Percentiles rank a stretch among this genome's conserved stretches.
Conservation (phyloP, 2,888 invertebrate genomes). For the Xylophagus ater region DNA sequence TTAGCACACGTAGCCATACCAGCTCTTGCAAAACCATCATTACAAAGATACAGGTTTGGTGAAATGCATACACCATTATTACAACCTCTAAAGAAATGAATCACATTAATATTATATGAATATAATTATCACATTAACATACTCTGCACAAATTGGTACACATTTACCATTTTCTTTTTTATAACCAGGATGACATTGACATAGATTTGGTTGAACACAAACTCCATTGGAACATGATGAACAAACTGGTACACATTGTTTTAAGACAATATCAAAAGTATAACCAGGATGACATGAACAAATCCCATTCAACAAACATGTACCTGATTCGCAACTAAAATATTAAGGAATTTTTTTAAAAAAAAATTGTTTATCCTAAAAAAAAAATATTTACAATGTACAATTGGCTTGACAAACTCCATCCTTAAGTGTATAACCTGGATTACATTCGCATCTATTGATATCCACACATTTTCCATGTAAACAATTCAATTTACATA, state of each 20-base stretch:
- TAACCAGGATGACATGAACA: slow-evolving; percentile 37
- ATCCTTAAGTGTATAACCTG: slow-evolving; percentile 40
- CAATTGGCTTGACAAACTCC: slow-evolving; percentile 35
- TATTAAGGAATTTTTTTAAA: neutral
- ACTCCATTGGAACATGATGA: slow-evolving; percentile 24
- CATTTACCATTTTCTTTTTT: slow-evolving; percentile 32
- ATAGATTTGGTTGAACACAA: slow-evolving; percentile 33
- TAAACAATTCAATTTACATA: slow-evolving; percentile 31
- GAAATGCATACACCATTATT: neutral
- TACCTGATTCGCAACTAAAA: slow-evolving; percentile 29
- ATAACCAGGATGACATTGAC: slow-evolving; percentile 36
- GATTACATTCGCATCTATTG: slow-evolving; percentile 46
- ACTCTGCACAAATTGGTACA: slow-evolving; percentile 22
- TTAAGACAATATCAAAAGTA: slow-evolving; percentile 23
- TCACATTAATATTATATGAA: neutral
- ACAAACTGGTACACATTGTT: neutral
- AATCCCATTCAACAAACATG: slow-evolving; percentile 32
- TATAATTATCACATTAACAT: neutral
- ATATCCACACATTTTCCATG: slow-evolving; percentile 50
- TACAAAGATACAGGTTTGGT: neutral
- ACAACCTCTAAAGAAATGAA: neutral
- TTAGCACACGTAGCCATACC: neutral
- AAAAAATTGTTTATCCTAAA: too few relatives aligned
- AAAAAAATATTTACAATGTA: neutral
- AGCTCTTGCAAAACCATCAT: neutral